Base-by-base conservation (phyloP, 2,113 vertebrate genomes). In the Clinocottus analis region DNA sequence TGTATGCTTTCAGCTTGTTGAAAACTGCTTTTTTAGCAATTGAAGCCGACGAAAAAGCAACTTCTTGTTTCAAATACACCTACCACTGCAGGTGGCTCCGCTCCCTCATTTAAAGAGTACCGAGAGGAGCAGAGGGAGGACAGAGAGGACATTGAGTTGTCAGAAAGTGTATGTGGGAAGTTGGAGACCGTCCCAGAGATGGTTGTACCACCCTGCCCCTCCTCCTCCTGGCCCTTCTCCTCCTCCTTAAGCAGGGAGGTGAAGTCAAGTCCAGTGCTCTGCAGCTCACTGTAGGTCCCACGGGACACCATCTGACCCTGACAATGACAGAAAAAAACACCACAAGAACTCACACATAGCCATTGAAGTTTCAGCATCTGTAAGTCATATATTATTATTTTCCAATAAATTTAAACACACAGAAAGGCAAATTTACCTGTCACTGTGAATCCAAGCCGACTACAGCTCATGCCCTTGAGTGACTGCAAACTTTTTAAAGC, bases 241-340 rank as follows among this genome's bases (percentile, higher is more conserved):
- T 98, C 97, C 47, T 96, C 96, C 89, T 97, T 96, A 67, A 99
- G 91, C 80, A 99, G 89, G 74, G 96, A 96, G 72, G 96, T 95
- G 91, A 99, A 99, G 90, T 99, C 97, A 21, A 99, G 47, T 75
- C 98, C 97, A 5, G 95, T 97, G 74, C 90, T 92, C 81, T 95
- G 94, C 78, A 98, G 92, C 72, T 99, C 96, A 8, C 91, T 92
- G 90, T 96, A 99, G 14, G 96, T 97, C 72, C 97, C 98, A 47
- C 89, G 93, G 53, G 95, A 95, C 71, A 98, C 94, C 94, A 96
- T 94, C 75, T 95, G 89, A 60, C 98, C 98, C 98, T 99, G 91
- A 39, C 12, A 35, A 19, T 11, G 25, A 70, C 3, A 58, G 31
- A 29, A 58, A 53, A n/a, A 45, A 39, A 37, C 33, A 31, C 4